These are phyloP conservation scores for Macrobrachium nipponense DNA, from an alignment of 1,140 invertebrate genomes.

Conservation along the genomic window DNA sequence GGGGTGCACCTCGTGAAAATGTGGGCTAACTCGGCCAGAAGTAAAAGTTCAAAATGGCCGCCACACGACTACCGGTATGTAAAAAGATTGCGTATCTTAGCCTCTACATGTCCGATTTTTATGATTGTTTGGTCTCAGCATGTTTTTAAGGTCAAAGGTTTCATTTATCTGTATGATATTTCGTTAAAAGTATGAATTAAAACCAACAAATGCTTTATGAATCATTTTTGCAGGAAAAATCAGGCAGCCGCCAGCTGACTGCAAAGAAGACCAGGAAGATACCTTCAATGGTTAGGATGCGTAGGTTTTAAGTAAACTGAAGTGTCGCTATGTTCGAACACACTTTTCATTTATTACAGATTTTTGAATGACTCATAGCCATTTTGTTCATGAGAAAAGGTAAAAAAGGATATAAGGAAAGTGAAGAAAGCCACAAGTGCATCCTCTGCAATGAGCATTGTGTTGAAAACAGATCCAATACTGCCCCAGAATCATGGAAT, in stretches of 20 bases:
- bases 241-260: no score
- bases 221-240: neutral
- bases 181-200: neutral
- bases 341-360: conserved; percentile 10
- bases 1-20: no score
- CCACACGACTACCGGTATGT: no score
- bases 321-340: neutral
- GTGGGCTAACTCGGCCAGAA: no score
- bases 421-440: no score
- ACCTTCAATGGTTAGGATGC: neutral
- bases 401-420: no score
- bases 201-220: neutral
- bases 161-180: no score
- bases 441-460: neutral
- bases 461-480: neutral
- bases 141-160: no score
- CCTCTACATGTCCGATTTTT: no score
- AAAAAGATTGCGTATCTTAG: no score
- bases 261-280: neutral
- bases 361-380: conserved; percentile 3
- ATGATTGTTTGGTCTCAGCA: no score
- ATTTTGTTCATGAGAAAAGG: neutral
- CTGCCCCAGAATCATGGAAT: neutral
- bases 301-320: neutral
- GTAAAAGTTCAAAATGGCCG: no score